These are phyloP conservation scores for Microcebus murinus DNA, from an alignment of 2,113 vertebrate genomes.

Conservation along the genomic window DNA sequence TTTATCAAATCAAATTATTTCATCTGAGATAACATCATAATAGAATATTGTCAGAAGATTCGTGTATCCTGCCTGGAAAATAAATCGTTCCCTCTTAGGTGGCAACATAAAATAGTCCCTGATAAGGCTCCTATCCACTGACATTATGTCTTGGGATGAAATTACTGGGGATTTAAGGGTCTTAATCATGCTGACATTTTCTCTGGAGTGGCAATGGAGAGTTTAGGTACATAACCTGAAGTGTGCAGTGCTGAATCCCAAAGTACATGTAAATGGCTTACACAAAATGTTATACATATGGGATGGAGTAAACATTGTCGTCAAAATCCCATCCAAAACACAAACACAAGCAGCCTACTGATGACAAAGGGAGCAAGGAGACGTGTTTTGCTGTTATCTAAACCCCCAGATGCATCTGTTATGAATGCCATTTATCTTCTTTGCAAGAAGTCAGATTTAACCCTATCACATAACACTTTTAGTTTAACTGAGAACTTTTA, in stretches of 20 bases:
- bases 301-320: constrained; percentile 24
- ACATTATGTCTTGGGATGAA: constrained; percentile 67
- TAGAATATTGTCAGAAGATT: constrained; percentile 70
- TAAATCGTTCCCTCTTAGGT: constrained; percentile 63
- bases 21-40: constrained; percentile 72
- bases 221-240: background rate
- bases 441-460: background rate
- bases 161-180: background rate
- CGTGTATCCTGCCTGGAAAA: constrained; percentile 64
- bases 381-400: background rate
- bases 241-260: background rate
- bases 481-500: background rate
- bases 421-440: background rate
- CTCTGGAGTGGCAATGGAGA: background rate
- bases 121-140: constrained; percentile 61
- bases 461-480: background rate
- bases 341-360: background rate
- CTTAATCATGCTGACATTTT: constrained; percentile 14
- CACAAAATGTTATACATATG: background rate
- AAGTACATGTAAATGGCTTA: constrained; percentile 64
- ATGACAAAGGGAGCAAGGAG: background rate
- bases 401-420: background rate
- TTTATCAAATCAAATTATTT: constrained; percentile 76
- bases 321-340: constrained; percentile 62
- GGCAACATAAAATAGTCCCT: constrained; percentile 57